phyloP scores from a whole-genome alignment of 2,888 invertebrate species.

The Apeira syringaria region DNA sequence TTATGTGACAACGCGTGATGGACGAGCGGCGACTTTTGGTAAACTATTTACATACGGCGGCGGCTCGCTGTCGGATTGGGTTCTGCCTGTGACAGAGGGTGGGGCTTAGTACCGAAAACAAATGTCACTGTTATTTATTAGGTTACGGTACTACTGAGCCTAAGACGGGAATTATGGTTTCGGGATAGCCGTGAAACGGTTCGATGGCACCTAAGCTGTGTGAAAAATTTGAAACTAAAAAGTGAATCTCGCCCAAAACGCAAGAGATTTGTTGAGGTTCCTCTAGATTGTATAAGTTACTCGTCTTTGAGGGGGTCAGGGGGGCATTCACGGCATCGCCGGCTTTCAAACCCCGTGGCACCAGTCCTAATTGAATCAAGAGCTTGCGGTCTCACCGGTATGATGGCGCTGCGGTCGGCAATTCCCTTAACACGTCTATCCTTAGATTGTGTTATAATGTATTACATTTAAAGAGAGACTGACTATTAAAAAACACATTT shows the following conservation, averaged over 20 bases:
- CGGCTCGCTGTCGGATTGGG: constrained; percentile 80
- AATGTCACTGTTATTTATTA: constrained; percentile 83
- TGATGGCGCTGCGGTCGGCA: constrained; percentile 46
- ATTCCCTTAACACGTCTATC: constrained; percentile 68
- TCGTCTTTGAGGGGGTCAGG: constrained; percentile 15
- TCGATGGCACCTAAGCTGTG: constrained; percentile 29
- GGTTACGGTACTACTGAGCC: constrained; percentile 75
- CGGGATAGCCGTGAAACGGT: constrained; percentile 37
- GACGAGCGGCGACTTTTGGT: constrained; percentile 83
- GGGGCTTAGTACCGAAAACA: constrained; percentile 82
- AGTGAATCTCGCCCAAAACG: constrained; percentile 1
- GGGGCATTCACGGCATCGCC: constrained; percentile 15
- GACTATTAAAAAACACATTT: no score
- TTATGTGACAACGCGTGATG: constrained; percentile 84
- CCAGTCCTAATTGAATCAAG: constrained; percentile 72
- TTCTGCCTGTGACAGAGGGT: constrained; percentile 80
- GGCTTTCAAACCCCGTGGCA: constrained; percentile 46
- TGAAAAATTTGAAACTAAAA: constrained; percentile 24
- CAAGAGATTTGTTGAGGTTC: constrained; percentile 9
- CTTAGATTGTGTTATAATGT: no score
- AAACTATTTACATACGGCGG: constrained; percentile 83
- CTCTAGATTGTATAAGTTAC: constrained; percentile 9
- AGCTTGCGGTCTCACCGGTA: constrained; percentile 43
- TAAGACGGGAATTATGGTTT: constrained; percentile 69
- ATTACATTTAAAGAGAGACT: no score